Conservation (phyloP, 2,113 vertebrate species). For the Leptosomus discolor region DNA sequence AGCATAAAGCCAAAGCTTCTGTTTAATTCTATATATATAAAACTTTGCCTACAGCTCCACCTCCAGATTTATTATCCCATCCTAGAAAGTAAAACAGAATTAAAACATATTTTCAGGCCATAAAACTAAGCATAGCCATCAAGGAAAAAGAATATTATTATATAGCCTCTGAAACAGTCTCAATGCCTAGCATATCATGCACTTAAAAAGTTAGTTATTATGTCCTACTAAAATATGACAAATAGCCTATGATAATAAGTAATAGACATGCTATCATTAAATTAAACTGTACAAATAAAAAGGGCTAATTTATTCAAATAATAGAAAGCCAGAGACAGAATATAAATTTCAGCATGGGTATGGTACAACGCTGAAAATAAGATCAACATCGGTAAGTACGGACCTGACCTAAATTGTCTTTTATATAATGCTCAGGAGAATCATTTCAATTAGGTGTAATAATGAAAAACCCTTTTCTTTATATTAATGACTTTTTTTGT, state of each 20-base stretch:
- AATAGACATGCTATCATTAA: background rate
- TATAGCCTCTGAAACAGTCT: background rate
- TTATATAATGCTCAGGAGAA: background rate
- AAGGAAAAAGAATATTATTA: conserved; percentile 4
- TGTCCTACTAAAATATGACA: conserved; percentile 27
- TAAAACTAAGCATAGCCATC: conserved; percentile 11
- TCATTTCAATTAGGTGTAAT: conserved; percentile 19
- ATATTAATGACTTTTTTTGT: background rate
- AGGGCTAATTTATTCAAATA: background rate
- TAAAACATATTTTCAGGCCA: background rate
- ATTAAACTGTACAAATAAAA: conserved; percentile 2
- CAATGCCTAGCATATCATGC: background rate
- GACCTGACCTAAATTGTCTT: conserved; percentile 14
- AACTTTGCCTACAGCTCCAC: background rate
- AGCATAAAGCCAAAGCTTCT: background rate
- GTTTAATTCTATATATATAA: background rate
- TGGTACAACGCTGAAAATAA: background rate
- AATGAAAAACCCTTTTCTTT: background rate
- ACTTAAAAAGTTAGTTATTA: conserved; percentile 1
- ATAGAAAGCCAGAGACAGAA: background rate
- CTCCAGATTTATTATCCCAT: background rate
- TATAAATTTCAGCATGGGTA: background rate
- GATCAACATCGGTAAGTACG: background rate
- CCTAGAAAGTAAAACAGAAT: conserved; percentile 36
- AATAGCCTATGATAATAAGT: background rate